Evolutionary conservation across 2,888 invertebrate genomes (phyloP), one percentile per base, ranked within the genome.

Genomic region (Tridacna crocea): DNA sequence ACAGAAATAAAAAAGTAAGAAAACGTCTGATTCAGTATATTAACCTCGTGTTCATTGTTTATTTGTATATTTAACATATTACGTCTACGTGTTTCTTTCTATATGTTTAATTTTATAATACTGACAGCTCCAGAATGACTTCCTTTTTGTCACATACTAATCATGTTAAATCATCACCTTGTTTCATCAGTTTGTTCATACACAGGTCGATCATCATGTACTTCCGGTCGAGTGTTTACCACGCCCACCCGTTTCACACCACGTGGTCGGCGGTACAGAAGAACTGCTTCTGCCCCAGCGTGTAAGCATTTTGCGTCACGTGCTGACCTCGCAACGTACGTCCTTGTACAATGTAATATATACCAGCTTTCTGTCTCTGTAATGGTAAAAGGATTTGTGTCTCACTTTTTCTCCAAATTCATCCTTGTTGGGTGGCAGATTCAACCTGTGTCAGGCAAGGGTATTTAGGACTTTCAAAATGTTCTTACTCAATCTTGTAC

Each of bases 191-290:
- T 66, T 66, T 66, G 66, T 66, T 66, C 46, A 19, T 66, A 46
- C n/a, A 66, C 70, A 70, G 70, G 70, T 70, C 70, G 70, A 13
- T 70, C 70, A 24, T 70, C 70, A 13, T 70, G 70, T 70, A 47
- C 70, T 27, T 70, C 70, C 51, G 70, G 70, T 26, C 70, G 70
- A 51, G 47, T 70, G 51, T 70, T 70, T 22, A 26, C 70, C 48
- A n/a, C 47, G 6, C 51, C 47, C 47, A 70, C 70, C 51, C 70
- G 47, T 22, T 22, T 70, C 24, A 58, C 27, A 13, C 74, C 65
- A 19, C 48, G 70, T 22, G 70, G 70, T 12, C 70, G 70, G n/a
- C 76, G 27, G 6, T 46, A 66, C 24, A 26, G 68, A 65, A 48
- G 63, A 61, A 58, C 75, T 46, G 48, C 75, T n/a, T 55, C 65